A percentile compares a stretch with the other conserved stretches of the same genome.
These are phyloP conservation scores for Psilopogon haemacephalus DNA, from an alignment of 2,113 vertebrate species.

Conservation along the genomic window DNA sequence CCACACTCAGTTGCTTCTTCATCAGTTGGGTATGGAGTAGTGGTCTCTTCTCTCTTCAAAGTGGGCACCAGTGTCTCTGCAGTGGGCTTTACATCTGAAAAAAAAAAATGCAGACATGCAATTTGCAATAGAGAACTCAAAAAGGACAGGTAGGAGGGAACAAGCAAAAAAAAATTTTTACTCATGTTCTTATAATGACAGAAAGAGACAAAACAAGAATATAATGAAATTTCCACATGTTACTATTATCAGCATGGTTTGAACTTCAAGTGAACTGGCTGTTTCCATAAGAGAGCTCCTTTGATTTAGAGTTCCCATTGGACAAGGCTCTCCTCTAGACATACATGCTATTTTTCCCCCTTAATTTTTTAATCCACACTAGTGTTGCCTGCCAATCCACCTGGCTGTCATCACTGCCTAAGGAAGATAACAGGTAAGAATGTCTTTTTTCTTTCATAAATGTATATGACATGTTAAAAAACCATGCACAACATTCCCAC, in stretches of 20 bases:
- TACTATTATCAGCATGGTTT: constrained; percentile 27
- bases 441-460: constrained; percentile 46
- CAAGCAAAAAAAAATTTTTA: background rate
- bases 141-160: background rate
- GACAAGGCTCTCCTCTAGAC: constrained; percentile 35
- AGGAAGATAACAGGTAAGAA: constrained; percentile 41
- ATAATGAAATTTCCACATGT: background rate
- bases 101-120: background rate
- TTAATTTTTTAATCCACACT: constrained; percentile 28
- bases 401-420: constrained; percentile 44
- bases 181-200: background rate
- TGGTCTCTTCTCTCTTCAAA: constrained; percentile 81
- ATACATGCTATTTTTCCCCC: background rate
- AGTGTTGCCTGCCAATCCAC: background rate
- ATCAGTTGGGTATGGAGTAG: constrained; percentile 76
- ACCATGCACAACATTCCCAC: constrained; percentile 6
- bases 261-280: constrained; percentile 52
- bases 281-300: constrained; percentile 21
- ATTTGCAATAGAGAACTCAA: background rate
- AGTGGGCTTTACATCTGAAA: constrained; percentile 85
- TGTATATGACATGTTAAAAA: background rate
- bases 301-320: constrained; percentile 31
- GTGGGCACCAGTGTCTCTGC: constrained; percentile 87
- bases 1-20: constrained; percentile 77
- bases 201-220: background rate